phyloP scores from a whole-genome alignment of 2,888 invertebrate genomes.

The Coelopa pilipes region DNA sequence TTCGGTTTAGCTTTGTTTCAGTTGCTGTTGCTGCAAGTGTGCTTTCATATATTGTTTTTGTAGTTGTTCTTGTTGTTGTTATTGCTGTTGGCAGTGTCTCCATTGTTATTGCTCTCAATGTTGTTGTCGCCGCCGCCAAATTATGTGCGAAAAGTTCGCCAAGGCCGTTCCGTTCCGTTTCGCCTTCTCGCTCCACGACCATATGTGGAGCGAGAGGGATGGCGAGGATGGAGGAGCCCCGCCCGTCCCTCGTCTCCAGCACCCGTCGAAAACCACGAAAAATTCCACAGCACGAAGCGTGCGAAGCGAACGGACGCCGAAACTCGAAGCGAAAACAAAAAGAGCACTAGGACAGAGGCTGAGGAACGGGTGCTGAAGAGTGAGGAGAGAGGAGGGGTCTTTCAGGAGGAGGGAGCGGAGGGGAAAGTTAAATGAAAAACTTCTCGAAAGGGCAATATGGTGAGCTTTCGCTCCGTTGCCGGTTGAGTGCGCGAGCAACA shows the following conservation, averaged over 20 bases:
- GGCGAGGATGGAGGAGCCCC: too few relatives aligned
- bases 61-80: too few relatives aligned
- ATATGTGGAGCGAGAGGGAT: too few relatives aligned
- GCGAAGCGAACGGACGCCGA: too few relatives aligned
- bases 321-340: too few relatives aligned
- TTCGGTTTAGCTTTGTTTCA: too few relatives aligned
- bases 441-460: conserved; percentile 7
- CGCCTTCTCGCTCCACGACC: conserved; percentile 43
- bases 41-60: too few relatives aligned
- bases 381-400: too few relatives aligned
- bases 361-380: too few relatives aligned
- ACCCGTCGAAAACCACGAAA: conserved; percentile 10
- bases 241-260: too few relatives aligned
- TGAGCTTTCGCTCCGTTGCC: conserved; percentile 1
- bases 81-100: background rate
- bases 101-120: background rate
- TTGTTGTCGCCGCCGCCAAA: conserved; percentile 48
- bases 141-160: conserved; percentile 52
- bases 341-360: too few relatives aligned
- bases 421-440: conserved; percentile 16
- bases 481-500: conserved; percentile 16
- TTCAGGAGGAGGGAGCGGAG: background rate
- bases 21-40: background rate
- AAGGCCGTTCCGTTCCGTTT: conserved; percentile 55
- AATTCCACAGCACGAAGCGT: background rate